These are phyloP conservation scores for Hylaeus anthracinus DNA, from an alignment of 1,140 invertebrate genomes.

Conservation along the genomic window DNA sequence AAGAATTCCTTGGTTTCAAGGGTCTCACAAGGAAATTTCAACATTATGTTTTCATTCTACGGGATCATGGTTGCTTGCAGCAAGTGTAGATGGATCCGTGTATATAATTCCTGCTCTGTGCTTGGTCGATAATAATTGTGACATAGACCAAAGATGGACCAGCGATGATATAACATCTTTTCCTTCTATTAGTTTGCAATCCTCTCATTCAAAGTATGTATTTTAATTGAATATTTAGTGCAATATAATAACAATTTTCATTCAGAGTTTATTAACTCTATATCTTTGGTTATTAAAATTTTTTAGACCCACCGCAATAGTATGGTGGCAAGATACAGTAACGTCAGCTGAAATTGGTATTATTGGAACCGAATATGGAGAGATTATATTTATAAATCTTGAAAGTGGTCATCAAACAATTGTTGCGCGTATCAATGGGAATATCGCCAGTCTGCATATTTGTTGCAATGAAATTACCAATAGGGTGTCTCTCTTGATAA, in stretches of 20 bases:
- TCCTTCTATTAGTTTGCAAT: conserved; percentile 79
- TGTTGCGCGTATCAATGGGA: conserved; percentile 83
- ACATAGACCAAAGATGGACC: conserved; percentile 83
- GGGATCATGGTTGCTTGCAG: conserved; percentile 86
- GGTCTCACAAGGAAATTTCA: conserved; percentile 83
- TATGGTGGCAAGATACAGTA: conserved; percentile 88
- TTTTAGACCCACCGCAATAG: conserved; percentile 80
- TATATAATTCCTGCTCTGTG: conserved; percentile 84
- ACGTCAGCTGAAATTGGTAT: conserved; percentile 84
- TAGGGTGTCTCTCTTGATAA: conserved; percentile 86
- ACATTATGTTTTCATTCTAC: conserved; percentile 86
- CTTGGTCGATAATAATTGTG: conserved; percentile 81
- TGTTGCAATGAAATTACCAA: conserved; percentile 87
- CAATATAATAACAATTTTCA: neutral
- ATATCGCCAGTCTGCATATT: conserved; percentile 83
- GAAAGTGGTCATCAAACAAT: conserved; percentile 85
- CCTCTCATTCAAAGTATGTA: conserved; percentile 81
- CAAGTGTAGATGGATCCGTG: conserved; percentile 83
- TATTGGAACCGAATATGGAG: conserved; percentile 87
- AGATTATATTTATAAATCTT: conserved; percentile 87
- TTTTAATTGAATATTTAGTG: neutral
- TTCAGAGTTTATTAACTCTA: neutral
- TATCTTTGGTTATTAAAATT: neutral
- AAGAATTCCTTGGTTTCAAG: conserved; percentile 86
- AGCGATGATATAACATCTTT: conserved; percentile 81